Percentiles rank a stretch among this genome's conserved stretches.
Conservation (phyloP, 2,113 vertebrate genomes). For the Coregonus clupeaformis region DNA sequence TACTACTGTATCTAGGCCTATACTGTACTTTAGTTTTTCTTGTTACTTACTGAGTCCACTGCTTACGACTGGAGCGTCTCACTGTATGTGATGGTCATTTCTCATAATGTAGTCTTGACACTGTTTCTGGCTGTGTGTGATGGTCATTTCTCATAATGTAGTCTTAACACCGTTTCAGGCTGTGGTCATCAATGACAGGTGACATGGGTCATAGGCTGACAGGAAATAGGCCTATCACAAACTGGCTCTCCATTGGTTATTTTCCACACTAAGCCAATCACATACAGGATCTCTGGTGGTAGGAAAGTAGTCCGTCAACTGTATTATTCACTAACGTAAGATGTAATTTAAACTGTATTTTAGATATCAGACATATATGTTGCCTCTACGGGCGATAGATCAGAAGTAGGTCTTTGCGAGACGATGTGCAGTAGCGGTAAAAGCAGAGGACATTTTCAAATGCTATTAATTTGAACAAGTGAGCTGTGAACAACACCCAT, state of each 20-base stretch:
- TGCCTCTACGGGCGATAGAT: conserved; percentile 50
- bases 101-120: too few species aligned
- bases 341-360: conserved; percentile 31
- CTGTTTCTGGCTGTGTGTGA: too few species aligned
- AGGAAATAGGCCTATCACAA: neutral
- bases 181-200: neutral
- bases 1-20: neutral
- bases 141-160: too few species aligned
- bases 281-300: conserved; percentile 29
- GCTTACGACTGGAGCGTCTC: too few species aligned
- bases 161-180: neutral
- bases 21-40: neutral
- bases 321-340: conserved; percentile 30
- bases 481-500: neutral
- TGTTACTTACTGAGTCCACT: neutral
- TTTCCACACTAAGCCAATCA: conserved; percentile 30
- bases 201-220: neutral
- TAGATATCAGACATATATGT: conserved; percentile 32
- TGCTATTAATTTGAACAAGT: neutral
- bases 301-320: conserved; percentile 10
- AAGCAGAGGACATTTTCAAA: conserved; percentile 27
- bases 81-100: neutral
- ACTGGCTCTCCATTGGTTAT: neutral
- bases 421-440: conserved; percentile 17
- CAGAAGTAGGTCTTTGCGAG: conserved; percentile 44